Conservation (phyloP, 2,797 vertebrate genomes). For the Malacoctenus gilli region DNA sequence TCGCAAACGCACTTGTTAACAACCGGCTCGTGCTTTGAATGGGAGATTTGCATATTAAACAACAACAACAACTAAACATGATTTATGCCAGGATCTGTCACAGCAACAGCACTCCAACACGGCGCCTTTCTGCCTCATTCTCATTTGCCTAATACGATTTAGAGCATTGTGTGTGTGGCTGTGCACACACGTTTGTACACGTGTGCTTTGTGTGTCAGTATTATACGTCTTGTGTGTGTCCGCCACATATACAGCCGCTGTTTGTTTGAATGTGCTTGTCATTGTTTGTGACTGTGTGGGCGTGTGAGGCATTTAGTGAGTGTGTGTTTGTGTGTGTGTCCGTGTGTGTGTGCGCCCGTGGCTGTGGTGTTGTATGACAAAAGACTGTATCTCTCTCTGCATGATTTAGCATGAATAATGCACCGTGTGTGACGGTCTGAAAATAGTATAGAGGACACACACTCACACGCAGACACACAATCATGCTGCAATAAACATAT, state of each 20-base stretch:
- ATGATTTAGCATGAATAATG: constrained; percentile 67
- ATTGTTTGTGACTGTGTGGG: constrained; percentile 22
- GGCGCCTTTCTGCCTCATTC: constrained; percentile 44
- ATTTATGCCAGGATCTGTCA: constrained; percentile 74
- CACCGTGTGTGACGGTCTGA: constrained; percentile 46
- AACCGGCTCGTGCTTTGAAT: constrained; percentile 61
- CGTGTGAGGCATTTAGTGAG: constrained; percentile 34
- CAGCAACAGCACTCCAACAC: constrained; percentile 55
- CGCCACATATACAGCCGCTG: too few relatives aligned
- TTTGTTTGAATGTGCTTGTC: too few relatives aligned
- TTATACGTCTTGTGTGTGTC: constrained; percentile 2
- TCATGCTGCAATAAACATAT: constrained; percentile 51
- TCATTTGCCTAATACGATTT: constrained; percentile 77
- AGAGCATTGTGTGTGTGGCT: constrained; percentile 22
- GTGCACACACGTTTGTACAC: not conserved
- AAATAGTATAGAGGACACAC: constrained; percentile 59
- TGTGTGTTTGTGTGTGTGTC: constrained; percentile 13
- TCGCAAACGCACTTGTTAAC: constrained; percentile 64
- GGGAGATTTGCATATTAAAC: constrained; percentile 75
- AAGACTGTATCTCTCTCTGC: constrained; percentile 43
- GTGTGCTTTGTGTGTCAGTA: constrained; percentile 27
- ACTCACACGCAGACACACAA: constrained; percentile 30
- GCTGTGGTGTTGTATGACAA: constrained; percentile 44
- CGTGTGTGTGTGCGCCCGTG: constrained; percentile 20
- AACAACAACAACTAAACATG: constrained; percentile 67